Conservation (phyloP, 2,113 vertebrate species). For the Toxotes jaculatrix region DNA sequence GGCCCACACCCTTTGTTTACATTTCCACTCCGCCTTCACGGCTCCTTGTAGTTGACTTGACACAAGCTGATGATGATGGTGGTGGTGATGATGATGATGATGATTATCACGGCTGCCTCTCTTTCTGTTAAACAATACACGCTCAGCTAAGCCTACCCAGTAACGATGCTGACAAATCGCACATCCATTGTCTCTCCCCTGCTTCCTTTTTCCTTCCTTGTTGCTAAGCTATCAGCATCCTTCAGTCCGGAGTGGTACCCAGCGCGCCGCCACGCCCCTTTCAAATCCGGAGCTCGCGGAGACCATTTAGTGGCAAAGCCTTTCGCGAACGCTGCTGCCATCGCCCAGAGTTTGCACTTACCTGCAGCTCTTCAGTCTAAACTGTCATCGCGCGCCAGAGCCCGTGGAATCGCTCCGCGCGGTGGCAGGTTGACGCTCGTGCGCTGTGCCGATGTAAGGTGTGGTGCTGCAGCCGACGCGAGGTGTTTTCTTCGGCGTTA, state of each 20-base stretch:
- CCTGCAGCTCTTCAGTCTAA: slow-evolving; percentile 67
- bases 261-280: slow-evolving; percentile 78
- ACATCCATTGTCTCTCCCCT: slow-evolving; percentile 69
- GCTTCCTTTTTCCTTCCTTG: slow-evolving; percentile 56
- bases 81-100: slow-evolving; percentile 11
- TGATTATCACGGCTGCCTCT: neutral
- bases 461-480: slow-evolving; percentile 50
- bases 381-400: slow-evolving; percentile 69
- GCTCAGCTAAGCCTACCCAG: slow-evolving; percentile 52
- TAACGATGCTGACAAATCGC: slow-evolving; percentile 58
- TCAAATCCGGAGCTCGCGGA: slow-evolving; percentile 32
- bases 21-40: slow-evolving; percentile 53
- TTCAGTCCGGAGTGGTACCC: slow-evolving; percentile 74
- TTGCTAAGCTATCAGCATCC: slow-evolving; percentile 83
- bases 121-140: slow-evolving; percentile 3
- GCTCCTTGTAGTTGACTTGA: slow-evolving; percentile 48
- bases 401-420: slow-evolving; percentile 48
- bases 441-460: slow-evolving; percentile 39
- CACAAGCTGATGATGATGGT: slow-evolving; percentile 27
- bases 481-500: slow-evolving; percentile 50
- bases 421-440: slow-evolving; percentile 55
- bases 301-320: slow-evolving; percentile 28
- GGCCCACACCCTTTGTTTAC: slow-evolving; percentile 82
- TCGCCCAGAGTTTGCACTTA: slow-evolving; percentile 63
- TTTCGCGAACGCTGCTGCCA: slow-evolving; percentile 14